A percentile compares a stretch with the other conserved stretches of the same genome.
Evolutionary conservation across 2,888 invertebrate genomes (phyloP).

Genomic region (Schizaphis graminum): DNA sequence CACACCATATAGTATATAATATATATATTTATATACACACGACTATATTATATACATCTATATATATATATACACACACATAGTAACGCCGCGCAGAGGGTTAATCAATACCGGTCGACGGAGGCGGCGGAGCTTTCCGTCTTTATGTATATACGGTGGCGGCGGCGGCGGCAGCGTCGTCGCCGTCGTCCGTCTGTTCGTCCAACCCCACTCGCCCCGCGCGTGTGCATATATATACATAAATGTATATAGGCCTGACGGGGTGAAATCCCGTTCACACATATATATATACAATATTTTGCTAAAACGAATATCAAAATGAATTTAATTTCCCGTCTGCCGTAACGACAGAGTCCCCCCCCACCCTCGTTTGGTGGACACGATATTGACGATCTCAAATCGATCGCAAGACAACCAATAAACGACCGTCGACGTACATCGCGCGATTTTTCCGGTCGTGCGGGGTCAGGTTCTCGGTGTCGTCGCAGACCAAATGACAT

Average conservation of each 20-base stretch:
- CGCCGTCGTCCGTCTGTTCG: slow-evolving; percentile 20
- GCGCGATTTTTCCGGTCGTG: too few species aligned
- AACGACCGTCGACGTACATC: too few species aligned
- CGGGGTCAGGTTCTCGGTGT: too few species aligned
- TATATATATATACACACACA: slow-evolving; percentile 6
- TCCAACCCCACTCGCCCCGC: not conserved
- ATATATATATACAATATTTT: not conserved
- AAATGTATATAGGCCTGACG: not conserved
- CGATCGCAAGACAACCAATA: too few species aligned
- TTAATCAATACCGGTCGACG: slow-evolving; percentile 65
- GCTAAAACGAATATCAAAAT: not conserved
- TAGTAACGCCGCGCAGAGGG: slow-evolving; percentile 53
- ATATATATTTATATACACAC: not conserved
- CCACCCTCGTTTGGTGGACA: too few species aligned
- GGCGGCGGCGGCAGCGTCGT: slow-evolving; percentile 70
- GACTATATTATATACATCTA: slow-evolving; percentile 4
- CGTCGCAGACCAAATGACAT: too few species aligned
- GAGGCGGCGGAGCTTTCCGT: slow-evolving; percentile 53
- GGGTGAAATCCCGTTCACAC: not conserved
- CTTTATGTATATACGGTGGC: slow-evolving; percentile 66
- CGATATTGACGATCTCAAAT: too few species aligned
- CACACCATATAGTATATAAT: not conserved
- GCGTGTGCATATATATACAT: not conserved
- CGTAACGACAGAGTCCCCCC: not conserved
- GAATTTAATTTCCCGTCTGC: not conserved